These are phyloP conservation scores for Elegia similella DNA, from an alignment of 2,888 invertebrate genomes.

Conservation along the genomic window DNA sequence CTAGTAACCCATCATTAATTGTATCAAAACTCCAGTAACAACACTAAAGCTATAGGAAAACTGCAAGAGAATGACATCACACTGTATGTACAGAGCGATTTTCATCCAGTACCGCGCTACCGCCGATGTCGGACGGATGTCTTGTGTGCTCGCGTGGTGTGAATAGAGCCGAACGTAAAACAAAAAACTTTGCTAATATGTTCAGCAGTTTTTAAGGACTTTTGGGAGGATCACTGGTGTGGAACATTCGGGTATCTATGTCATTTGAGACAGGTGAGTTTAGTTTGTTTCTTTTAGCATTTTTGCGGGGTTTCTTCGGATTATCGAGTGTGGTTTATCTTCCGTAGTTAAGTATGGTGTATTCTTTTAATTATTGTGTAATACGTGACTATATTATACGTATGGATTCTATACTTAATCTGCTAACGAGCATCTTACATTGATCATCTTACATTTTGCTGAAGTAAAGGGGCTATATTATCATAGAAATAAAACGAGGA, in stretches of 20 bases:
- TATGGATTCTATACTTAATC: background rate
- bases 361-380: conserved; percentile 6
- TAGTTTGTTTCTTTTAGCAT: conserved; percentile 7
- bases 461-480: no score
- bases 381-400: background rate
- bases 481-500: no score
- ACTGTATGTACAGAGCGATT: background rate
- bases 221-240: background rate
- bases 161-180: background rate
- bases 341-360: conserved; percentile 2
- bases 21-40: background rate
- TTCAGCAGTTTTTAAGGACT: background rate
- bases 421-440: no score
- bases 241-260: background rate
- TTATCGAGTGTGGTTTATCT: conserved; percentile 15
- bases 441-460: no score
- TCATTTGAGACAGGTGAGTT: conserved; percentile 4
- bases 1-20: no score
- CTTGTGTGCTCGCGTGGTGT: background rate
- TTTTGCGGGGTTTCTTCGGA: conserved; percentile 20
- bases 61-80: conserved; percentile 6
- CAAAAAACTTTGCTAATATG: background rate
- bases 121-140: background rate
- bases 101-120: conserved; percentile 2
- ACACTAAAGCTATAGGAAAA: conserved; percentile 1